Evolutionary conservation across 2,888 invertebrate genomes (phyloP), one percentile per base, ranked within the genome.

Genomic region (Uloborus plumipes): DNA sequence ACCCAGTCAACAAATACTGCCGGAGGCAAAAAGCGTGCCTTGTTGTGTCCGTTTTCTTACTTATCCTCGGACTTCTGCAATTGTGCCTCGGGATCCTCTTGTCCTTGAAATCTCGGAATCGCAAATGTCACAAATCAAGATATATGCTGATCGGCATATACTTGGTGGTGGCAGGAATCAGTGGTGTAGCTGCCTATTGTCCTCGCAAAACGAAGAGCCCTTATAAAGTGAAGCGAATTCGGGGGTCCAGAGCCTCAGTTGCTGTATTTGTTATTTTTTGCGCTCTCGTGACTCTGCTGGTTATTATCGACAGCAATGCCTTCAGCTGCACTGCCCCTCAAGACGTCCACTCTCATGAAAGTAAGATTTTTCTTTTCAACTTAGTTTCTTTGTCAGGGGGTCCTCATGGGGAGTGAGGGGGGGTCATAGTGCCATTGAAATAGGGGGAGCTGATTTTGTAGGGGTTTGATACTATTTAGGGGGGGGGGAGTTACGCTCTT

Each of bases 21-120:
- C 53, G 69, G 1, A 58, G 81, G 13, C 81, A 81, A 39, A 81
- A 74, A 51, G 64, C 65, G 18, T 81, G 81, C 31, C 59, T 81
- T 26, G 81, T 39, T 4, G 20, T 75, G 14, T 74, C 81, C 0
- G 16, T 75, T 9, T 69, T 75, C 50, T 51, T 81, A 11, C 31
- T 81, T 6, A 22, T 81, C 15, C 31, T 81, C 47, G 81, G 81
- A 22, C 58, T 81, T 20, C 14, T 75, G 1, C 74, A 70, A 22
- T 0, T 81, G 1, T 18, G 31, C 22, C 51, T 81, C 0, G 81
- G 81, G 2, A 47, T 70, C 15, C n/a, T 70, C 20, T 55, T 66
- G 18, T 53, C 70, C 4, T 39, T 75, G 15, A 47, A 64, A 51
- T 20, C 69, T 0, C 55, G 58, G 13, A 26, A 65, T 31, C 64